Evolutionary conservation across 2,797 vertebrate species (phyloP).

Genomic region (Apogon talboti): DNA sequence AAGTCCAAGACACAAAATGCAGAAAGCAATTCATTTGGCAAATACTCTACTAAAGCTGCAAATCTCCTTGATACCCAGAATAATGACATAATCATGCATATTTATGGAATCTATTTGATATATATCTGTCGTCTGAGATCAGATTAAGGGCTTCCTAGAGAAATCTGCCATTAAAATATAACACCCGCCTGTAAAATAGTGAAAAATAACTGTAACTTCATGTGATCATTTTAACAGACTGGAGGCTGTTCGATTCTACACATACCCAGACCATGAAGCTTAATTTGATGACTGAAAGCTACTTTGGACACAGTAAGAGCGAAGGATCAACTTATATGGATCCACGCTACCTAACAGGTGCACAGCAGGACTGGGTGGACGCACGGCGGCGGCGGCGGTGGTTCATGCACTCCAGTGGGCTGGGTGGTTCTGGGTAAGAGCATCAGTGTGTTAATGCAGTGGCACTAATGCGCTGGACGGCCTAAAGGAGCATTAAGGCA

Average conservation of each 20-base stretch:
- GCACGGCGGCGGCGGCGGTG: background rate
- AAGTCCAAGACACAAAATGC: background rate
- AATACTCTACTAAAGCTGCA: background rate
- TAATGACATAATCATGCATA: background rate
- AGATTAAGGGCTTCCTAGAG: slow-evolving; percentile 9
- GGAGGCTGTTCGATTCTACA: slow-evolving; percentile 33
- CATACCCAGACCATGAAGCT: slow-evolving; percentile 38
- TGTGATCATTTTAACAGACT: slow-evolving; percentile 58
- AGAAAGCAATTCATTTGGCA: background rate
- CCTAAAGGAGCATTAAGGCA: slow-evolving; percentile 73
- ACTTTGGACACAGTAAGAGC: slow-evolving; percentile 42
- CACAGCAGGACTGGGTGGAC: background rate
- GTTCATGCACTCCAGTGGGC: slow-evolving; percentile 27
- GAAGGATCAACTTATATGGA: slow-evolving; percentile 49
- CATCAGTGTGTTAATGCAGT: slow-evolving; percentile 74
- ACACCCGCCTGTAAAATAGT: slow-evolving; percentile 11
- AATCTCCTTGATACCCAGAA: background rate
- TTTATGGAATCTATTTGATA: slow-evolving; percentile 2
- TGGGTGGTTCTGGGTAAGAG: slow-evolving; percentile 54
- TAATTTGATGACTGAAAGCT: slow-evolving; percentile 33
- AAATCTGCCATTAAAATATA: slow-evolving; percentile 15
- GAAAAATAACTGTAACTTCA: slow-evolving; percentile 24
- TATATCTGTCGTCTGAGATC: background rate
- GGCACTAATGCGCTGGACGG: slow-evolving; percentile 69
- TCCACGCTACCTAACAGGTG: slow-evolving; percentile 28